Evolutionary conservation across 1,140 invertebrate species (phyloP).

Genomic region (Musca vetustissima): DNA sequence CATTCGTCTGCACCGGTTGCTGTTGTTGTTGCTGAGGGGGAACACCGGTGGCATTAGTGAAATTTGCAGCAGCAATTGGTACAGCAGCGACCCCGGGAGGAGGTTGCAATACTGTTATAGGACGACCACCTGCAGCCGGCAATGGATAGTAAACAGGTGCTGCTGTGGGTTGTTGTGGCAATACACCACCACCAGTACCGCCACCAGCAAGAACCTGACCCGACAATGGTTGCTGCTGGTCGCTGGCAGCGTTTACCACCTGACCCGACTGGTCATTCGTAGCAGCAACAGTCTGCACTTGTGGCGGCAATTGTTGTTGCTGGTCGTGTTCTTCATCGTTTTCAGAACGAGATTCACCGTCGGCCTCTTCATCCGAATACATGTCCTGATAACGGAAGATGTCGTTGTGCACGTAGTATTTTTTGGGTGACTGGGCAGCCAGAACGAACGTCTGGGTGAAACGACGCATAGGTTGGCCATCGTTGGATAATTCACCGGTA

Average conservation of each 20-base stretch:
- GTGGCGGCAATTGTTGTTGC: conserved; percentile 28
- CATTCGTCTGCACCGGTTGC: not conserved
- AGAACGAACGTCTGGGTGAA: conserved; percentile 98
- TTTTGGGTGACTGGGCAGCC: conserved; percentile 90
- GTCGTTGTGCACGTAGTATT: conserved; percentile 98
- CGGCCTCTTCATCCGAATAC: conserved; percentile 58
- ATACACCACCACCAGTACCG: conserved; percentile 26
- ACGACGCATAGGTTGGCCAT: conserved; percentile 91
- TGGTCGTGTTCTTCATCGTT: conserved; percentile 60
- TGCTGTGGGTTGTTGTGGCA: conserved; percentile 41
- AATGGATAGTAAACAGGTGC: conserved; percentile 48
- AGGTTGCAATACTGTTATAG: conserved; percentile 43
- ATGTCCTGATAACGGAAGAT: conserved; percentile 94
- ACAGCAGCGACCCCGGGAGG: conserved; percentile 45
- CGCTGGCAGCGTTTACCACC: conserved; percentile 26
- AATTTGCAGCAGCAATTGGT: conserved; percentile 51
- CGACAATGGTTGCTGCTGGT: conserved; percentile 33
- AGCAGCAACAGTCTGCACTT: conserved; percentile 7
- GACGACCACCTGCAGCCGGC: conserved; percentile 44
- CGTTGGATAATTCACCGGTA: conserved; percentile 93
- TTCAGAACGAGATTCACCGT: conserved; percentile 65
- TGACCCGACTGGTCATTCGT: conserved; percentile 30
- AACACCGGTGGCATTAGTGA: conserved; percentile 49
- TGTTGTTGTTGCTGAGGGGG: conserved; percentile 26
- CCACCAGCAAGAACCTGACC: conserved; percentile 26